These are phyloP conservation scores for Tiaroga cobitis DNA, from an alignment of 2,797 vertebrate species.

Conservation along the genomic window DNA sequence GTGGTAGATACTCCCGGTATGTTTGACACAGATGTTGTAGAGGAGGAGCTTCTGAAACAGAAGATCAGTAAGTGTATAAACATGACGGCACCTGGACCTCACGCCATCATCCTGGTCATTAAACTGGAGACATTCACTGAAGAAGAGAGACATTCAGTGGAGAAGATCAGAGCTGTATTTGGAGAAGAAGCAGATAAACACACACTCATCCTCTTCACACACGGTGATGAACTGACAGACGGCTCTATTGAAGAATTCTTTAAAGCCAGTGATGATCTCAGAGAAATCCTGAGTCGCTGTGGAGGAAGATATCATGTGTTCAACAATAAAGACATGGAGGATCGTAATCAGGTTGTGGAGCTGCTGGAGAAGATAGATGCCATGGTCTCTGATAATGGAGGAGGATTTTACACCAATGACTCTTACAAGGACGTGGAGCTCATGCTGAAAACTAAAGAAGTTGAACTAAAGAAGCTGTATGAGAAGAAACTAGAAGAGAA, in stretches of 20 bases:
- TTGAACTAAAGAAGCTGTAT: fast-evolving
- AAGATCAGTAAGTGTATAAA: constrained; percentile 58
- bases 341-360: constrained; percentile 43
- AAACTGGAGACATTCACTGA: background rate
- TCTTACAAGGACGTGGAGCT: constrained; percentile 25
- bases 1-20: too few relatives aligned
- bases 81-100: constrained; percentile 60
- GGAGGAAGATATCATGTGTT: constrained; percentile 47
- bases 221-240: too few relatives aligned
- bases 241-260: background rate
- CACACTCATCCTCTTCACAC: constrained; percentile 56
- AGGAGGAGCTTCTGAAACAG: too few relatives aligned
- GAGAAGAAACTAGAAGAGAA: background rate
- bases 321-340: constrained; percentile 40
- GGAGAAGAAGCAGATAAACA: constrained; percentile 48
- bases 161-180: constrained; percentile 54
- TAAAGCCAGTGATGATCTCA: background rate
- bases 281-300: background rate
- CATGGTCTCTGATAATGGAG: constrained; percentile 48
- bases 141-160: background rate
- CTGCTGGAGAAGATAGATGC: constrained; percentile 53
- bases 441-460: constrained; percentile 18
- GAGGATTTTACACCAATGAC: background rate
- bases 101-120: constrained; percentile 62
- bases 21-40: too few relatives aligned